A percentile compares a stretch with the other conserved stretches of the same genome.
Conservation (phyloP, 2,888 invertebrate species). For the Heteromyza rotundicornis region DNA sequence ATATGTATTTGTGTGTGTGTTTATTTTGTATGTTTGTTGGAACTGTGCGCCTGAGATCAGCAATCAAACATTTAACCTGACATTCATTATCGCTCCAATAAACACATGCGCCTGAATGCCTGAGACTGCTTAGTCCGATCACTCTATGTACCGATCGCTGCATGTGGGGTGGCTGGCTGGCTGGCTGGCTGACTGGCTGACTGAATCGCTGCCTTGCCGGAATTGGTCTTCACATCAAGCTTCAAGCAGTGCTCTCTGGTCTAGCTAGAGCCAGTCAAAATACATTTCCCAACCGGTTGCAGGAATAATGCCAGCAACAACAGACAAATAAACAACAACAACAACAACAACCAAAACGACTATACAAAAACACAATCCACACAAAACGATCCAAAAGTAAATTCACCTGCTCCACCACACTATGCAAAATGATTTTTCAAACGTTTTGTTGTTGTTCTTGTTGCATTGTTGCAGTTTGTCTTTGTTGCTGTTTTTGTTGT, state of each 20-base stretch:
- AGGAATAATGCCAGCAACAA: background rate
- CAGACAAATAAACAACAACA: slow-evolving; percentile 26
- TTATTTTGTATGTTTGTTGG: background rate
- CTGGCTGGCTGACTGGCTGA: background rate
- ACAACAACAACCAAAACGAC: too few species aligned
- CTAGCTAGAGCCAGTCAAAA: background rate
- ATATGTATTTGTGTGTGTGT: slow-evolving; percentile 1
- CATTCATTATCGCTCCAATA: slow-evolving; percentile 35
- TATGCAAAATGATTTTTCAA: slow-evolving; percentile 28
- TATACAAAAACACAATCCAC: too few species aligned
- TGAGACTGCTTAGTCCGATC: background rate
- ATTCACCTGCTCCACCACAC: slow-evolving; percentile 30
- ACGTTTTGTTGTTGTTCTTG: slow-evolving; percentile 9
- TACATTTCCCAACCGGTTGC: background rate
- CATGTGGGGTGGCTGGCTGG: background rate
- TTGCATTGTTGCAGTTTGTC: too few species aligned
- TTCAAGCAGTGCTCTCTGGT: background rate
- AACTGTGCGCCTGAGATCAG: slow-evolving; percentile 19
- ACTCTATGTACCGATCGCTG: background rate
- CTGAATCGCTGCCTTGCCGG: background rate
- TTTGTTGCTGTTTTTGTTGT: too few species aligned
- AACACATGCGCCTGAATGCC: slow-evolving; percentile 27
- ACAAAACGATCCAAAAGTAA: too few species aligned
- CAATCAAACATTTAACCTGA: slow-evolving; percentile 33
- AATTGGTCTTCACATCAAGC: background rate